Percentiles rank a stretch among this genome's conserved stretches.
These are phyloP conservation scores for Caenorhabditis parvicauda DNA, from an alignment of 2,888 invertebrate genomes.

Conservation along the genomic window DNA sequence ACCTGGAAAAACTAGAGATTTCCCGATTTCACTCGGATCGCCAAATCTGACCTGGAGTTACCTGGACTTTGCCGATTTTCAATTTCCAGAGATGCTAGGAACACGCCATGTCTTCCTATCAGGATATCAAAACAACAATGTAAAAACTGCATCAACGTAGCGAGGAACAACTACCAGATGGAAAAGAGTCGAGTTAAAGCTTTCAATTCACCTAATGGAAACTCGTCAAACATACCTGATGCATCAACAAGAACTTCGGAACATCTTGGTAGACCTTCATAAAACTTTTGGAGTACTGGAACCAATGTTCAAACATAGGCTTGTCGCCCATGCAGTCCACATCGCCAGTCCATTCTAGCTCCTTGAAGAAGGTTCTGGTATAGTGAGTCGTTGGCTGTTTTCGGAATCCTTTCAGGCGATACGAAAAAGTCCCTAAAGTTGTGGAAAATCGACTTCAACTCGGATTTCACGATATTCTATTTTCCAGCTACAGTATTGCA, in stretches of 20 bases:
- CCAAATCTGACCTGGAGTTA: too few relatives aligned
- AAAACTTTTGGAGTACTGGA: conserved; percentile 66
- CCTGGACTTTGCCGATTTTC: too few relatives aligned
- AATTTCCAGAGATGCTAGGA: too few relatives aligned
- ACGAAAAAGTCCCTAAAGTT: conserved; percentile 75
- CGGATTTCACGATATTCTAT: too few relatives aligned
- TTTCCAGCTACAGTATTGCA: too few relatives aligned
- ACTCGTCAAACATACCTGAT: conserved; percentile 1
- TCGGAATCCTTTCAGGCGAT: conserved; percentile 81
- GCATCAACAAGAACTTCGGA: conserved; percentile 76
- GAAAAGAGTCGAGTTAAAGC: too few relatives aligned
- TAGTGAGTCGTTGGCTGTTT: conserved; percentile 85
- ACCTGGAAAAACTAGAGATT: too few relatives aligned
- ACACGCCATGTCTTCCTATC: too few relatives aligned
- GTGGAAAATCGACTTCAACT: background rate
- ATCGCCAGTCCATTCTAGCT: conserved; percentile 67
- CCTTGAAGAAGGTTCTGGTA: conserved; percentile 77
- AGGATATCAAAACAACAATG: too few relatives aligned
- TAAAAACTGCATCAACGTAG: too few relatives aligned
- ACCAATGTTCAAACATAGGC: conserved; percentile 28
- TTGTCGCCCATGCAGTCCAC: background rate
- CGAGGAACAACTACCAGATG: too few relatives aligned
- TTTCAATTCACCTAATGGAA: background rate
- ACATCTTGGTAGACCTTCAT: conserved; percentile 70
- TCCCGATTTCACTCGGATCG: too few relatives aligned